Evolutionary conservation across 2,113 vertebrate species (phyloP), one percentile per base, ranked within the genome.

Genomic region (Edolisoma coerulescens): DNA sequence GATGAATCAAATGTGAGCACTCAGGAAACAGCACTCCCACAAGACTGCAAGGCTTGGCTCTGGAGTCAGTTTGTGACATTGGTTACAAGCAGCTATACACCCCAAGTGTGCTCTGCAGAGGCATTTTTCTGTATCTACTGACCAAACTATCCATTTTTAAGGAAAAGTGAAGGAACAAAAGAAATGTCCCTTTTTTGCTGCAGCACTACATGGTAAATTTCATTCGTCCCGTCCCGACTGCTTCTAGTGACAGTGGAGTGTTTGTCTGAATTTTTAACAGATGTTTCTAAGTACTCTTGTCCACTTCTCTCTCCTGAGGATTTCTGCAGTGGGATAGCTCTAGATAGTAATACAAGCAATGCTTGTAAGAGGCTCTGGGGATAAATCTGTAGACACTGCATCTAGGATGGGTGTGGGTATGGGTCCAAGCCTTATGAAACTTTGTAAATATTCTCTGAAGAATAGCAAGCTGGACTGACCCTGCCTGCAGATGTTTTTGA

Each of bases 371-470:
- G 81, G 82, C 94, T 94, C 94, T 86, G 70, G 96, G 96, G 92
- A 92, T 95, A 92, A 96, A 91, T 92, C 88, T 94, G 91, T 92
- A 96, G 95, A 95, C 85, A n/a, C 90, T 88, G 95, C 84, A 93
- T 93, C 78, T 81, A 91, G 65, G 77, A 93, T 93, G 95, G 95
- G 94, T 96, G 92, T 97, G 95, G 96, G 87, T 95, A 96, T 91
- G 82, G 92, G 93, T 97, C 96, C 96, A 97, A 97, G 94, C 91
- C 93, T 96, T 97, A 97, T 95, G 96, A 97, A 97, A 97, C 84
- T 93, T 70, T 33, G 49, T 75, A 94, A 96, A 93, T 97, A 95
- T 95, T 84, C 97, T 91, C 96, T 56, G 13, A 91, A 97, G 96
- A 93, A 87, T 53, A 95, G 67, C 84, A 70, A 95, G 79, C 93